Evolutionary conservation across 2,113 vertebrate species (phyloP).

Genomic region (Pollachius pollachius): DNA sequence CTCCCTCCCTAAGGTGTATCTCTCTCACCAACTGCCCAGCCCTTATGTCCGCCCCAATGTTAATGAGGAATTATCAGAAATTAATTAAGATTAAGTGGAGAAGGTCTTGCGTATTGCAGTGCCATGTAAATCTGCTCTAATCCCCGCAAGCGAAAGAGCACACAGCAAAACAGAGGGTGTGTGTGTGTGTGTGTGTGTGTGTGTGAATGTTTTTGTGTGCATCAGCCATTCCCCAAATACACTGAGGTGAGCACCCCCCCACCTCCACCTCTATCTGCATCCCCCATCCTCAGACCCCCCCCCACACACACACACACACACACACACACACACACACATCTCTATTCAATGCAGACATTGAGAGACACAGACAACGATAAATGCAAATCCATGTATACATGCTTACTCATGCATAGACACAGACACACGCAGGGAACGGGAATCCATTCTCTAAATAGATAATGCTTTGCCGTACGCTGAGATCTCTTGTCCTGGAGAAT

Average conservation of each 20-base stretch:
- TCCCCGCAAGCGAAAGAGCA: conserved; percentile 42
- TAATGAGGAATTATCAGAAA: conserved; percentile 73
- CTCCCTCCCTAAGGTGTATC: neutral
- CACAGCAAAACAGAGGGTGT: conserved; percentile 48
- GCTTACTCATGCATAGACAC: conserved; percentile 19
- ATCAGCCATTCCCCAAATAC: conserved; percentile 1
- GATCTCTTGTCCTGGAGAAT: too few species aligned
- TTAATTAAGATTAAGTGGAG: conserved; percentile 64
- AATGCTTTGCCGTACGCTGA: too few species aligned
- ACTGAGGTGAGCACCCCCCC: neutral
- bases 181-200: conserved; percentile 20
- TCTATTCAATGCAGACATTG: too few species aligned
- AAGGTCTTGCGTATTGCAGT: conserved; percentile 63
- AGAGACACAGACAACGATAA: too few species aligned
- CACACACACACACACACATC: neutral
- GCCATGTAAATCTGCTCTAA: conserved; percentile 71
- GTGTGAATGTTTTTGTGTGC: conserved; percentile 12
- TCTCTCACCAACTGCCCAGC: conserved; percentile 19
- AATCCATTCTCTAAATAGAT: too few species aligned
- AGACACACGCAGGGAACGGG: neutral
- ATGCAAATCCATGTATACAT: too few species aligned
- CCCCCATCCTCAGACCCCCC: neutral
- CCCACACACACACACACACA: neutral
- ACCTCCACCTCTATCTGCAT: neutral
- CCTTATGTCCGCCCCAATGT: conserved; percentile 40